Evolutionary conservation across 2,113 vertebrate genomes (phyloP), one percentile per base, ranked within the genome.

Genomic region (Megaceryle maxima): DNA sequence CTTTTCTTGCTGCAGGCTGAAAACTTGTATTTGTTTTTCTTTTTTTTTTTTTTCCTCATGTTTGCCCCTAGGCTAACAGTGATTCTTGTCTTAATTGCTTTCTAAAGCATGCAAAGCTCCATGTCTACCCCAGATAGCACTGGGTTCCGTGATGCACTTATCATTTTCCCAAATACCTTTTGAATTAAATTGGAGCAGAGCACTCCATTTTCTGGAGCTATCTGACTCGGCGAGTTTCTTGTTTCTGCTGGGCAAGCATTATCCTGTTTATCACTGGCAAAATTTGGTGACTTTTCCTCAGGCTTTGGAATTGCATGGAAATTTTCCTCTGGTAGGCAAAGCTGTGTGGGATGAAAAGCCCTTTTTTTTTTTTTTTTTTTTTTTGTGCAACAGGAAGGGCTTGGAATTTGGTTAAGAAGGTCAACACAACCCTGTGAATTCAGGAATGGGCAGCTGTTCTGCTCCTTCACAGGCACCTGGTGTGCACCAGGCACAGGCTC

Each of bases 91-190:
- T 87, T 91, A 82, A 81, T 87, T 95, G 87, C 44, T 90, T 90
- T 90, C 67, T 87, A 88, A 88, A 89, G 56, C 73, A 26, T 26
- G 3, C n/a, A 70, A 50, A 92, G 79, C 86, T 90, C 43, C 35
- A 33, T 68, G 69, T 77, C 39, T 78, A 6, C 33, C 48, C 51
- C 50, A 70, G 83, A 29, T 68, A 88, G 46, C 22, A 43, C 60
- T 75, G 87, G 93, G 74, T 69, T 91, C 88, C 0, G 3, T 26
- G 69, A 43, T 35, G 28, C 53, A 44, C 79, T 94, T 89, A 76
- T 5, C 80, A 72, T 81, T 91, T 94, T 91, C 83, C 66, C 74
- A 90, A 92, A 95, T 66, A 95, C 81, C 78, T 93, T 89, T 92
- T 89, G 51, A 92, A 95, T 92, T 88, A 94, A 83, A 84, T 51